A percentile compares a stretch with the other conserved stretches of the same genome.
Conservation (phyloP, 2,797 vertebrate genomes). For the Acanthurus tractus region DNA sequence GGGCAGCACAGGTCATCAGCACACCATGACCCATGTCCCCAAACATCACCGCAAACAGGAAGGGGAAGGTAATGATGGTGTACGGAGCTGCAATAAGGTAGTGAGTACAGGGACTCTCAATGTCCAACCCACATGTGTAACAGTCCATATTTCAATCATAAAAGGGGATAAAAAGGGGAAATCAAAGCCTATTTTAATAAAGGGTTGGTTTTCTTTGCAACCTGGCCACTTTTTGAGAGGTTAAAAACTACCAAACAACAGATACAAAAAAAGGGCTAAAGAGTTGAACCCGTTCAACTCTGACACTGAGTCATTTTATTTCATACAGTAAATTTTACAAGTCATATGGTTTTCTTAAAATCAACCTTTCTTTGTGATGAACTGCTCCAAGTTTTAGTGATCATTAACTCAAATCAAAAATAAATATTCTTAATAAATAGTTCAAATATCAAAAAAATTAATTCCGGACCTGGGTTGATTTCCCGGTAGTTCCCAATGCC, state of each 20-base stretch:
- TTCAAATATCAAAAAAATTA: not conserved
- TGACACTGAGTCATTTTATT: too few species aligned
- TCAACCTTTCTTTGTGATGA: not conserved
- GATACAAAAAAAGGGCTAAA: not conserved
- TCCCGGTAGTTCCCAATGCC: slow-evolving; percentile 97
- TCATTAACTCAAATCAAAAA: not conserved
- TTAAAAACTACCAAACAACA: not conserved
- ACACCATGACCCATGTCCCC: slow-evolving; percentile 96
- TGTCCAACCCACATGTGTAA: not conserved
- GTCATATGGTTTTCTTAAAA: not conserved
- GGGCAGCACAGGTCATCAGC: slow-evolving; percentile 92
- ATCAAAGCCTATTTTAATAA: not conserved
- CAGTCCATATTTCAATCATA: not conserved
- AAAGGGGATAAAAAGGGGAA: not conserved
- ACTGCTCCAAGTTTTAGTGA: not conserved
- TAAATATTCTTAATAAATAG: not conserved
- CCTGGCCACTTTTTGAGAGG: not conserved
- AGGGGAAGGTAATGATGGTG: slow-evolving; percentile 97
- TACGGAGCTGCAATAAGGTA: slow-evolving; percentile 88
- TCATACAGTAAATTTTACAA: too few species aligned
- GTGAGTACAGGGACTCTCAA: not conserved
- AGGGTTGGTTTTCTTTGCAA: not conserved
- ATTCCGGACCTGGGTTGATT: slow-evolving; percentile 93
- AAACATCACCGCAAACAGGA: slow-evolving; percentile 99
- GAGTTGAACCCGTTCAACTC: not conserved